These are phyloP conservation scores for Xylota segnis DNA, from an alignment of 2,888 invertebrate genomes.

Conservation along the genomic window DNA sequence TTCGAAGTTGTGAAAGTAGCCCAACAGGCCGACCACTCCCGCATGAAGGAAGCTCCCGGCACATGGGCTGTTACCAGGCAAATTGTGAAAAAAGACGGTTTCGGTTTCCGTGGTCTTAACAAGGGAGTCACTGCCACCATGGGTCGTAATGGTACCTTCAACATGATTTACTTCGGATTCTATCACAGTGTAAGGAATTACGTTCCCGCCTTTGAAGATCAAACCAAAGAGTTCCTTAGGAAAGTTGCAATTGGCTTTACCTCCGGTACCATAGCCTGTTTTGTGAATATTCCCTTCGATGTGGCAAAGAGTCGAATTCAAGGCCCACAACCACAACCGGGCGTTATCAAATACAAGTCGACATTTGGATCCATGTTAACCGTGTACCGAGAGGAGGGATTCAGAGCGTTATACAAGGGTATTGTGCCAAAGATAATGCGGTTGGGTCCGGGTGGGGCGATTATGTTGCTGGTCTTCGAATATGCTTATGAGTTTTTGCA, in stretches of 20 bases:
- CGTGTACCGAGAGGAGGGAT: slow-evolving; percentile 95
- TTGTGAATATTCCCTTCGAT: slow-evolving; percentile 97
- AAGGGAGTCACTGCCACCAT: slow-evolving; percentile 96
- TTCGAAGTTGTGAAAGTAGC: slow-evolving; percentile 98
- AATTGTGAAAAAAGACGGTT: slow-evolving; percentile 91
- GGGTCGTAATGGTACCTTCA: slow-evolving; percentile 95
- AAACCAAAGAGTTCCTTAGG: slow-evolving; percentile 88
- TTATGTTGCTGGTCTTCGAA: slow-evolving; percentile 97
- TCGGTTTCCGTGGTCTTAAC: slow-evolving; percentile 92
- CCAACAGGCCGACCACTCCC: slow-evolving; percentile 90
- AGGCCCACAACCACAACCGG: slow-evolving; percentile 90
- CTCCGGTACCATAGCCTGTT: slow-evolving; percentile 94
- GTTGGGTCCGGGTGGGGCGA: slow-evolving; percentile 97
- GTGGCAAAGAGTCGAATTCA: slow-evolving; percentile 98
- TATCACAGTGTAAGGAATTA: slow-evolving; percentile 95
- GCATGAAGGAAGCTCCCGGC: slow-evolving; percentile 88
- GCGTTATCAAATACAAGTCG: slow-evolving; percentile 90
- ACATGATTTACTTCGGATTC: slow-evolving; percentile 97
- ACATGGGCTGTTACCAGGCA: slow-evolving; percentile 92
- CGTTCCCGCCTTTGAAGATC: slow-evolving; percentile 89
- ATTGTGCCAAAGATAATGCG: slow-evolving; percentile 95
- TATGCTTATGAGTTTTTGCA: slow-evolving; percentile 91
- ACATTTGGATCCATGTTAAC: slow-evolving; percentile 90
- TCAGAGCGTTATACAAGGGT: slow-evolving; percentile 95
- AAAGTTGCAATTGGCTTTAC: slow-evolving; percentile 94